Evolutionary conservation across 2,797 vertebrate species (phyloP).

Genomic region (Diplodus puntazzo): DNA sequence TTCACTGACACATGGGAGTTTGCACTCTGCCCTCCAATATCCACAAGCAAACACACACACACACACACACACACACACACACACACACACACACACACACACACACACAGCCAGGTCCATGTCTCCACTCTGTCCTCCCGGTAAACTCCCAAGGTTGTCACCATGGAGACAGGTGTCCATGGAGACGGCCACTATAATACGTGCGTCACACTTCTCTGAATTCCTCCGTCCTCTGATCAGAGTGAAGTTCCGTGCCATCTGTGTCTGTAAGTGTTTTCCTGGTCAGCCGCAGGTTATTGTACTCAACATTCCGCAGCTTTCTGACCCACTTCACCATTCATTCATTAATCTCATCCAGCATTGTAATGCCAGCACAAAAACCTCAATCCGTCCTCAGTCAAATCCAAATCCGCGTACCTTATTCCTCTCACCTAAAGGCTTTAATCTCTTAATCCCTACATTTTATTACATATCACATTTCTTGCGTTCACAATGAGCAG

Average conservation of each 20-base stretch:
- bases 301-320: not conserved
- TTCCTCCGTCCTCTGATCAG: constrained; percentile 18
- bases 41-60: constrained; percentile 4
- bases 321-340: constrained; percentile 28
- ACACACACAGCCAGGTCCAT: constrained; percentile 8
- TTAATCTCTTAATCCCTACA: constrained; percentile 74
- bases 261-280: not conserved
- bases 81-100: constrained; percentile 3
- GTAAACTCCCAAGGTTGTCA: constrained; percentile 77
- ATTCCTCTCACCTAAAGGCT: constrained; percentile 63
- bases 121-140: constrained; percentile 67
- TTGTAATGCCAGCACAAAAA: constrained; percentile 64
- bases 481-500: constrained; percentile 53
- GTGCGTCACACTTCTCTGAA: constrained; percentile 55
- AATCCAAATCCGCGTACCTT: constrained; percentile 67
- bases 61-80: constrained; percentile 4
- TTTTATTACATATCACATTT: constrained; percentile 71
- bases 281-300: constrained; percentile 9
- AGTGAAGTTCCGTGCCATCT: constrained; percentile 1
- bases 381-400: constrained; percentile 51
- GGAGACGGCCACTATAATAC: constrained; percentile 49
- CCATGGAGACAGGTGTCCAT: constrained; percentile 75
- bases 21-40: constrained; percentile 18
- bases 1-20: constrained; percentile 15
- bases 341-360: constrained; percentile 56